Evolutionary conservation across 2,888 invertebrate species (phyloP).

Genomic region (Gari tellinella): DNA sequence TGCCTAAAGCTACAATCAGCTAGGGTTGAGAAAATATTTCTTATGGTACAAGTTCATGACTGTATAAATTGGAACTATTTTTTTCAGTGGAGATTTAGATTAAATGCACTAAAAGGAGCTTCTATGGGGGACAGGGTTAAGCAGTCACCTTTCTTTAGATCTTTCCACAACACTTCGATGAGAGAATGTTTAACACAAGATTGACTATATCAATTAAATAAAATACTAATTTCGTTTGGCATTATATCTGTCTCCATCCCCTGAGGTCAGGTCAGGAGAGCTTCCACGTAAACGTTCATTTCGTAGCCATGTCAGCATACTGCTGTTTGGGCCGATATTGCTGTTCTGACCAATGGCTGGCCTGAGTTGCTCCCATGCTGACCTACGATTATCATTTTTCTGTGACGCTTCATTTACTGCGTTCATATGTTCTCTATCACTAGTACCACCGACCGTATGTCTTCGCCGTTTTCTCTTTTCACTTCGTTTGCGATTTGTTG

Average conservation of each 20-base stretch:
- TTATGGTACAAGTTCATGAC: no score
- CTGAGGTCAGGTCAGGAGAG: slow-evolving; percentile 68
- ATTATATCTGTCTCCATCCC: slow-evolving; percentile 8
- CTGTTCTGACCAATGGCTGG: slow-evolving; percentile 70
- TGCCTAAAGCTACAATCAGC: no score
- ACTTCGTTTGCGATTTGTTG: slow-evolving; percentile 52
- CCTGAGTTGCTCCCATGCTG: slow-evolving; percentile 83
- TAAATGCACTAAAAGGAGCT: no score
- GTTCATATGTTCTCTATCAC: slow-evolving; percentile 90
- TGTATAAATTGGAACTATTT: no score
- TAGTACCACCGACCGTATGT: slow-evolving; percentile 97
- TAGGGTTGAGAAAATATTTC: no score
- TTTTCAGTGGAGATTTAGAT: no score
- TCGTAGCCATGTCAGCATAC: slow-evolving; percentile 82
- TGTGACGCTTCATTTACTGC: slow-evolving; percentile 72
- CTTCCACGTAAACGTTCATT: slow-evolving; percentile 86
- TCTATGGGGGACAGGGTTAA: no score
- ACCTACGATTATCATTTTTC: slow-evolving; percentile 55
- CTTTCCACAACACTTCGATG: no score
- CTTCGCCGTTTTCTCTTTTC: slow-evolving; percentile 86
- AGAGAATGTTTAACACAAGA: not conserved
- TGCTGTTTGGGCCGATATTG: slow-evolving; percentile 64
- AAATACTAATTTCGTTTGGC: slow-evolving; percentile 18
- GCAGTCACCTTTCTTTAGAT: no score
- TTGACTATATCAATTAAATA: not conserved